These are phyloP conservation scores for Poecilobothrus nobilitatus DNA, from an alignment of 2,888 invertebrate genomes.

Conservation along the genomic window DNA sequence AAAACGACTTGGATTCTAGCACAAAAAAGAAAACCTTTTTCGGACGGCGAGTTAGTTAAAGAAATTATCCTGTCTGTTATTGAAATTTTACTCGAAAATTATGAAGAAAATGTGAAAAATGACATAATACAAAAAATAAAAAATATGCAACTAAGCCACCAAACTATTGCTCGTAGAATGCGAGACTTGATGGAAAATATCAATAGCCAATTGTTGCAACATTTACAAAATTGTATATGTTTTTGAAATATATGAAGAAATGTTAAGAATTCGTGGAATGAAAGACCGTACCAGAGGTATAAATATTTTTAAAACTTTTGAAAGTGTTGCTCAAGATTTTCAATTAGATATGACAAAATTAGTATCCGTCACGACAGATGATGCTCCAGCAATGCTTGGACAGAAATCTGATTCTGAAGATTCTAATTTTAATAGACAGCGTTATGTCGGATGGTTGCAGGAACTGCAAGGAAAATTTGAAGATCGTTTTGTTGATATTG, in stretches of 20 bases:
- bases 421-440: constrained; percentile 8
- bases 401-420: neutral
- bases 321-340: constrained; percentile 18
- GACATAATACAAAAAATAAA: constrained; percentile 5
- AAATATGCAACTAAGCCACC: constrained; percentile 10
- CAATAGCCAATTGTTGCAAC: neutral
- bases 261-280: constrained; percentile 18
- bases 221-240: constrained; percentile 8
- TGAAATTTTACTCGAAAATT: constrained; percentile 11
- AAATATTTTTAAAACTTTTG: constrained; percentile 19
- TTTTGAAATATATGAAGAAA: constrained; percentile 21
- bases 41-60: too few species aligned
- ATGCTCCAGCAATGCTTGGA: constrained; percentile 25
- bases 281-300: constrained; percentile 19
- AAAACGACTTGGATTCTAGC: too few species aligned
- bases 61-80: constrained; percentile 8
- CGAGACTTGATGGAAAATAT: constrained; percentile 7
- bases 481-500: constrained; percentile 2
- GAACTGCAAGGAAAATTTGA: neutral
- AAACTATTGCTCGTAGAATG: constrained; percentile 11
- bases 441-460: constrained; percentile 2
- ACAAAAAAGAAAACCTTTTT: too few species aligned
- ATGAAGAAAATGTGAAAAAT: constrained; percentile 10
- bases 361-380: constrained; percentile 25
- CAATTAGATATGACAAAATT: constrained; percentile 21